Evolutionary conservation across 2,797 vertebrate species (phyloP), one percentile per base, ranked within the genome.

Genomic region (Alauda arvensis): DNA sequence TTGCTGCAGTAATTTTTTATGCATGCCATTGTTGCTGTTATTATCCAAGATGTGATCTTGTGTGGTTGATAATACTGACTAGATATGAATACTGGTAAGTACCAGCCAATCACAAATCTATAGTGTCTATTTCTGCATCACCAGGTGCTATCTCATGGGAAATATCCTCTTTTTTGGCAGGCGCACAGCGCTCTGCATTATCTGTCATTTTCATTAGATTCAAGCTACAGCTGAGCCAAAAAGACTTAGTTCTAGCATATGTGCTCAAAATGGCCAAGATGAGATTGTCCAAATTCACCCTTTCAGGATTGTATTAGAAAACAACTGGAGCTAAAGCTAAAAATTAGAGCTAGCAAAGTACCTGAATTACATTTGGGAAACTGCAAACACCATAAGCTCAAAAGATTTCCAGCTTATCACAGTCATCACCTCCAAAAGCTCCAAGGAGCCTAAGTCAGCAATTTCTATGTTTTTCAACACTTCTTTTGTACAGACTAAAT

Each of bases 1-100:
- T 97, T 97, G 98, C 98, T 97, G 97, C 97, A 97, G 97, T 97
- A 95, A 97, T 98, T 98, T 98, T 97, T 98, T 97, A 97, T 97
- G 96, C 96, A 91, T 94, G 96, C 97, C 97, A 97, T 98, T 98
- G 96, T 97, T 94, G 96, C 97, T 95, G 97, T 96, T 97, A 97
- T 98, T 98, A 98, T 96, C 96, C 97, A 93, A 95, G 95, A 96
- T 95, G 95, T 96, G 98, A 98, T 97, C 98, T 98, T 97, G 95
- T 97, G 98, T 94, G 97, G 97, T 97, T 97, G 98, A 98, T 97
- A 97, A 97, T 97, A 97, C 98, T 95, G 95, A 93, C 94, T 94
- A 96, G 95, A 96, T 97, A 97, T 95, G 97, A 96, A 97, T 95
- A 96, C 88, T 97, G 95, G 97, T 96, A 96, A 95, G 92, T 94